Percentiles rank a stretch among this genome's conserved stretches.
These are phyloP conservation scores for Liasis olivaceus DNA, from an alignment of 2,797 vertebrate species.

Conservation along the genomic window DNA sequence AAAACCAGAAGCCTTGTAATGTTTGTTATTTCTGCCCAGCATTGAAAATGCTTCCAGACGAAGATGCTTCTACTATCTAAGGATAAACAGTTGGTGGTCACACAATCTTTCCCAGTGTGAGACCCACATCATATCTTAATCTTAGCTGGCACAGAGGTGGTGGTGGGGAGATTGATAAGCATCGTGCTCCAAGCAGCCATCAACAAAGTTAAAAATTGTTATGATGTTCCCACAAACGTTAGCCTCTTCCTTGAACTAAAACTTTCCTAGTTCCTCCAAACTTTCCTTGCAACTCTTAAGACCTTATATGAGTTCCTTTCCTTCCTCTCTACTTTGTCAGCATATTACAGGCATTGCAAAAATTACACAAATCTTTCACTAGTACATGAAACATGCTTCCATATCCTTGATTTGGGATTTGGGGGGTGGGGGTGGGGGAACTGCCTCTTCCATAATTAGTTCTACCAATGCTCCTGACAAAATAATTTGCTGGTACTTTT, in stretches of 20 bases:
- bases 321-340: constrained; percentile 29
- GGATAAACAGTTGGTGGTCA: neutral
- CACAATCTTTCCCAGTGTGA: neutral
- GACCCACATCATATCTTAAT: neutral
- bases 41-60: neutral
- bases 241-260: constrained; percentile 17
- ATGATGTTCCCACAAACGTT: neutral
- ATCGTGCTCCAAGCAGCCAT: neutral
- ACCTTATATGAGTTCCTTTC: constrained; percentile 13
- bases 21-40: neutral
- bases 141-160: neutral
- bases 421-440: neutral
- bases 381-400: neutral
- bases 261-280: constrained; percentile 13
- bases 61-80: neutral
- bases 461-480: neutral
- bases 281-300: constrained; percentile 15
- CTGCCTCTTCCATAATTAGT: neutral
- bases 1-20: neutral
- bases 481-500: neutral
- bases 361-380: constrained; percentile 1
- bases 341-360: neutral
- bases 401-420: neutral
- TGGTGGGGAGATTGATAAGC: neutral
- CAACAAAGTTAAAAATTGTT: neutral